Base-by-base conservation (phyloP, 1,140 invertebrate genomes). In the Drosophila paulistorum region DNA sequence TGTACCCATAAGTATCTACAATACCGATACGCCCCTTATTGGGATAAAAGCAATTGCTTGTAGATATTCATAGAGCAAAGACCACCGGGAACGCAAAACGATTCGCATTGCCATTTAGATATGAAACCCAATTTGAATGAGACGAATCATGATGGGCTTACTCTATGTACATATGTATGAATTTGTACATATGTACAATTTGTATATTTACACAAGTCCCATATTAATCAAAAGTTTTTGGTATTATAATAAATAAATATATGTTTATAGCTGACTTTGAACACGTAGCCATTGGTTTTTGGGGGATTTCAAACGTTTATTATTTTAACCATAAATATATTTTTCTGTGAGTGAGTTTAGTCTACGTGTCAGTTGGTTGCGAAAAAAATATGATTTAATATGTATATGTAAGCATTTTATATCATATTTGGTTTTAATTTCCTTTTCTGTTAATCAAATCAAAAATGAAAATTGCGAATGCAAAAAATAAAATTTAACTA, bases 241-340 rank as follows among this genome's bases (percentile, higher is more conserved):
- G 17, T 51, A 51, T 51, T 23, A 51, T 23, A 51, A 51, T 51
- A 51, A 39, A 39, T 39, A 39, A 39, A 51, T 51, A 51, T 23
- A 20, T 41, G 17, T 37, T 23, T 13, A 45, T 37, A 67, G 62
- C 69, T 55, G 61, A 73, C 14, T 60, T n/a, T 55, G 30, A 37
- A 51, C 74, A 75, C 59, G 71, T 75, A 54, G 57, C 45, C 35
- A 17, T 45, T 37, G 17, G 45, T 7, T 39, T 39, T 39, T 39
- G n/a, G 45, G 45, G 20, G 45, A 23, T 37, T 59, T 37, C n/a
- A 39, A 59, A 20, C 30, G 14, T 59, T 59, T 59, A 59, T 33
- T 59, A 59, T 37, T 59, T 37, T 59, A n/a, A 35, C 14, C 30
- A 37, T 59, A 17, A 51, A 51, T 51, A 48, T 23, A 11, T 51